phyloP scores from a whole-genome alignment of 2,797 vertebrate genomes.

The Staurois parvus region DNA sequence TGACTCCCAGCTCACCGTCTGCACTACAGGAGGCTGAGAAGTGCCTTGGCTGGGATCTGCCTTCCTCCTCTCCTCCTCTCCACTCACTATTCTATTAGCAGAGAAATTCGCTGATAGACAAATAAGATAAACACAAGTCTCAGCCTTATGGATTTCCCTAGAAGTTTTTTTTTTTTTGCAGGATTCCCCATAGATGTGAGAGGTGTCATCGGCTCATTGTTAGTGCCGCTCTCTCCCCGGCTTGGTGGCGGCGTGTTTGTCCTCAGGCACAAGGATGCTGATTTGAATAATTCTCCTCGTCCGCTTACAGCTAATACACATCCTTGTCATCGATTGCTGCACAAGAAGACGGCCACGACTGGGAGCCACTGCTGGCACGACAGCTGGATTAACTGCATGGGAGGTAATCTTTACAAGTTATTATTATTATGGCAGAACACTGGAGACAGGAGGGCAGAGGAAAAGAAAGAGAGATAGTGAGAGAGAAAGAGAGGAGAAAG shows the following conservation, averaged over 20 bases:
- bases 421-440: neutral
- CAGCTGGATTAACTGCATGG: constrained; percentile 4
- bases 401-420: constrained; percentile 25
- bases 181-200: constrained; percentile 41
- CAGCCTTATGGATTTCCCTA: constrained; percentile 10
- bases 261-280: constrained; percentile 39
- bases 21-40: neutral
- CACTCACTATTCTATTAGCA: constrained; percentile 26
- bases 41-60: too few relatives aligned
- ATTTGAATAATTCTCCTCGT: constrained; percentile 31
- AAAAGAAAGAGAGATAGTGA: too few relatives aligned
- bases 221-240: constrained; percentile 53
- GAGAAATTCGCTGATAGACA: constrained; percentile 56
- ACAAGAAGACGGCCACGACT: constrained; percentile 13
- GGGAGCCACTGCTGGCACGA: constrained; percentile 38
- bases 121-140: constrained; percentile 52
- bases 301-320: constrained; percentile 35
- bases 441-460: neutral
- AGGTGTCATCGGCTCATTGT: constrained; percentile 5
- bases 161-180: neutral
- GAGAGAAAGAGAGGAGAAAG: too few relatives aligned
- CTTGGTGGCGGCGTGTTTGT: constrained; percentile 28
- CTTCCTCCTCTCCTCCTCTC: neutral
- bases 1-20: constrained; percentile 9
- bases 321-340: constrained; percentile 46